phyloP scores from a whole-genome alignment of 2,113 vertebrate species.

The Eudyptes chrysolophus region DNA sequence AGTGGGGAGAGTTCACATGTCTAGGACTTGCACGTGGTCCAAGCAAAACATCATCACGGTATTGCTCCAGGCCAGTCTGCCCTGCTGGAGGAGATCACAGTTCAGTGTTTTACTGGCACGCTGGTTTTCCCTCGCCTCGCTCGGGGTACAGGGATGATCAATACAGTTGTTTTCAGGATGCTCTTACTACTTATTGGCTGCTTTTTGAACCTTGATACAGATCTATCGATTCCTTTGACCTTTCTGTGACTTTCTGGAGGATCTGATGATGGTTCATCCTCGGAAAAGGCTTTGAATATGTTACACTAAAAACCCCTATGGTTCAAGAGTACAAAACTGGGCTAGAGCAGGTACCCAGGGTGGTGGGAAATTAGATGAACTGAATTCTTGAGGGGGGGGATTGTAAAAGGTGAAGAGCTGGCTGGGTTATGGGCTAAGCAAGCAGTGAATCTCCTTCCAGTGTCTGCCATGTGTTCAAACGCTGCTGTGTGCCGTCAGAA shows the following conservation, averaged over 20 bases:
- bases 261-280: neutral
- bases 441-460: neutral
- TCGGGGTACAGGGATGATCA: neutral
- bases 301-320: rapidly evolving
- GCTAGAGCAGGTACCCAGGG: neutral
- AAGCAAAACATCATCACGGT: neutral
- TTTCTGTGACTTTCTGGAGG: neutral
- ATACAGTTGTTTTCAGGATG: neutral
- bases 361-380: neutral
- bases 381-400: neutral
- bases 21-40: neutral
- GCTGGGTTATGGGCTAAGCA: neutral
- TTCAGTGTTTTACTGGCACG: neutral
- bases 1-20: neutral
- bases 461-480: neutral
- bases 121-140: neutral
- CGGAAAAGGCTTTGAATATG: neutral
- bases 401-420: neutral
- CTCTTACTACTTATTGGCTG: neutral
- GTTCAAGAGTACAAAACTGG: neutral
- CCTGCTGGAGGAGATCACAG: neutral
- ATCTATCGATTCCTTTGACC: neutral
- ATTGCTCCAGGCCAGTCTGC: neutral
- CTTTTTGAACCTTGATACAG: neutral
- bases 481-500: neutral